phyloP scores from a whole-genome alignment of 2,113 vertebrate genomes.

The Semicossyphus pulcher region DNA sequence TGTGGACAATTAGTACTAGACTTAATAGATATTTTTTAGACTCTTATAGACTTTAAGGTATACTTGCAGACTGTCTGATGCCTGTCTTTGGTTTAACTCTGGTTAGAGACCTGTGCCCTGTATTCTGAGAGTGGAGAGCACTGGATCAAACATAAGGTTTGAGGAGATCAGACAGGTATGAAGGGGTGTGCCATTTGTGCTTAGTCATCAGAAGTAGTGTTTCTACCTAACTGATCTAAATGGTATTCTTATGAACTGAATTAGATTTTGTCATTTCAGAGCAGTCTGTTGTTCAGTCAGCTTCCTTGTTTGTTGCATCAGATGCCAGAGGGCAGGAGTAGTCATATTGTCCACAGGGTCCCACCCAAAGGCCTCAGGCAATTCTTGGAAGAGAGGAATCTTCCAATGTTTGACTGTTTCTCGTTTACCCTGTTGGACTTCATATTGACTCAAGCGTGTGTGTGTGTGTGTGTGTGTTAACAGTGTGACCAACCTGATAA shows the following conservation, averaged over 20 bases:
- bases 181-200: neutral
- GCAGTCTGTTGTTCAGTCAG: constrained; percentile 1
- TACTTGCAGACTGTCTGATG: neutral
- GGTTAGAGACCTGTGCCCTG: neutral
- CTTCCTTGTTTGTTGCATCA: constrained; percentile 10
- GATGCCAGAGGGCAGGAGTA: constrained; percentile 36
- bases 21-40: too few species aligned
- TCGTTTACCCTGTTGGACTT: constrained; percentile 72
- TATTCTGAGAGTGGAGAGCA: neutral
- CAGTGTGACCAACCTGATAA: constrained; percentile 6
- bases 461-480: too few species aligned
- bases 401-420: constrained; percentile 53
- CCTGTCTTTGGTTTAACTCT: neutral
- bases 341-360: constrained; percentile 28
- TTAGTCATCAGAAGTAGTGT: neutral
- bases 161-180: neutral
- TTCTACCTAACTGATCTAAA: neutral
- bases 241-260: neutral
- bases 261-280: neutral
- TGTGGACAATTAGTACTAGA: too few species aligned
- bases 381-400: constrained; percentile 31
- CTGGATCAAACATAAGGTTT: neutral
- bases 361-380: constrained; percentile 55
- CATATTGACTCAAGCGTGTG: constrained; percentile 66
- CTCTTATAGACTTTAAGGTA: too few species aligned